Conservation (phyloP, 2,797 vertebrate species). For the Basileuterus tristriatus region DNA sequence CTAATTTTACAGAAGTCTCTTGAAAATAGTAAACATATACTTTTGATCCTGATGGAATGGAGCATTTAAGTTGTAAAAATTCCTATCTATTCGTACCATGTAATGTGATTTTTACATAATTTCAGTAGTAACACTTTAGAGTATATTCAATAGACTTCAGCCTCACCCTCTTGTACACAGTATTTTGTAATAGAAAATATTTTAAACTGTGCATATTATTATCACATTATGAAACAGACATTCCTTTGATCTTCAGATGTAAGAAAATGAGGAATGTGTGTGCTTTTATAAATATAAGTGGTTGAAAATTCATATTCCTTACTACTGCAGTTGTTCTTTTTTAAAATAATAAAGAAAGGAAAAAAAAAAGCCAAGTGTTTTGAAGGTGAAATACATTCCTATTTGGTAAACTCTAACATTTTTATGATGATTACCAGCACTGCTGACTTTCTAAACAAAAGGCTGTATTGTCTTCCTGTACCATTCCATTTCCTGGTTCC, state of each 20-base stretch:
- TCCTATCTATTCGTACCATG: background rate
- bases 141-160: slow-evolving; percentile 17
- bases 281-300: slow-evolving; percentile 63
- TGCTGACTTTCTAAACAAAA: slow-evolving; percentile 69
- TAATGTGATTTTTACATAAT: background rate
- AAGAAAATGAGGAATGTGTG: slow-evolving; percentile 61
- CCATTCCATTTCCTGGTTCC: slow-evolving; percentile 38
- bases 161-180: slow-evolving; percentile 47
- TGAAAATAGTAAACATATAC: background rate
- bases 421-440: slow-evolving; percentile 62
- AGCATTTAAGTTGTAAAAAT: slow-evolving; percentile 22
- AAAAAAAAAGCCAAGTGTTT: slow-evolving; percentile 50
- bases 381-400: slow-evolving; percentile 68
- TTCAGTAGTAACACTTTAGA: slow-evolving; percentile 17
- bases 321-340: slow-evolving; percentile 56
- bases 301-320: slow-evolving; percentile 67
- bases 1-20: background rate
- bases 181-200: slow-evolving; percentile 67
- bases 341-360: background rate
- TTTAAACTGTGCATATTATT: slow-evolving; percentile 71
- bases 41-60: background rate
- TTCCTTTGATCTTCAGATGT: slow-evolving; percentile 59
- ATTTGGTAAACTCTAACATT: slow-evolving; percentile 64
- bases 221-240: slow-evolving; percentile 48
- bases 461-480: slow-evolving; percentile 58